phyloP scores from a whole-genome alignment of 2,888 invertebrate genomes.

The Lasioglossum leucozonium region DNA sequence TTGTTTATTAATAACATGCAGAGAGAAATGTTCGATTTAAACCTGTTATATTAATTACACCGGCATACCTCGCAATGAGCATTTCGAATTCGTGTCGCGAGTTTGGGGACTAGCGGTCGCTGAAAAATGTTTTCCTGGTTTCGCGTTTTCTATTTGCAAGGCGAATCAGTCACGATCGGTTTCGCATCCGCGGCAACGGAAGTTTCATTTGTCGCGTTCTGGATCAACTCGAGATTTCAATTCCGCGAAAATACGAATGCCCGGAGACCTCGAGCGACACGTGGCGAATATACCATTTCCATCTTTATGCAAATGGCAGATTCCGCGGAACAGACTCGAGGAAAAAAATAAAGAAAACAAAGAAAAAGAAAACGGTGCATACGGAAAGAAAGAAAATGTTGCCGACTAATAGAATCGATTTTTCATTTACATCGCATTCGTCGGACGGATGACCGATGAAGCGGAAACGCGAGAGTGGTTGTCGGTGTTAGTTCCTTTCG shows the following conservation, averaged over 20 bases:
- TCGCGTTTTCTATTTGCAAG: neutral
- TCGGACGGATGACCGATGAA: constrained; percentile 10
- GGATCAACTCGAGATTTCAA: constrained; percentile 23
- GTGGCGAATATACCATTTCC: constrained; percentile 31
- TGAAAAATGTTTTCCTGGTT: neutral
- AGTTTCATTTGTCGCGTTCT: neutral
- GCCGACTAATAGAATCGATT: constrained; percentile 33
- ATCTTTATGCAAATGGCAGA: constrained; percentile 4
- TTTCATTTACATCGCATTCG: constrained; percentile 26
- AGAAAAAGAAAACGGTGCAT: neutral
- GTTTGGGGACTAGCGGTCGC: neutral
- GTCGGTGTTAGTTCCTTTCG: constrained; percentile 33
- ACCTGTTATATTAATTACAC: neutral
- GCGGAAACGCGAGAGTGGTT: constrained; percentile 25
- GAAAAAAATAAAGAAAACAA: neutral
- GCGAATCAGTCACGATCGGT: constrained; percentile 9
- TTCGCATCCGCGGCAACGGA: neutral
- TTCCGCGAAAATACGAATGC: constrained; percentile 25
- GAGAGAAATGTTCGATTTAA: neutral
- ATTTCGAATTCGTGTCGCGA: neutral
- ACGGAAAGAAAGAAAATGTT: constrained; percentile 11
- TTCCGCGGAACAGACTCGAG: neutral
- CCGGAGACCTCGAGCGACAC: neutral
- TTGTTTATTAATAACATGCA: neutral
- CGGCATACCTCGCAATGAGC: neutral